Percentiles rank a stretch among this genome's conserved stretches.
These are phyloP conservation scores for Dermatemys mawii DNA, from an alignment of 2,113 vertebrate species.

Conservation along the genomic window DNA sequence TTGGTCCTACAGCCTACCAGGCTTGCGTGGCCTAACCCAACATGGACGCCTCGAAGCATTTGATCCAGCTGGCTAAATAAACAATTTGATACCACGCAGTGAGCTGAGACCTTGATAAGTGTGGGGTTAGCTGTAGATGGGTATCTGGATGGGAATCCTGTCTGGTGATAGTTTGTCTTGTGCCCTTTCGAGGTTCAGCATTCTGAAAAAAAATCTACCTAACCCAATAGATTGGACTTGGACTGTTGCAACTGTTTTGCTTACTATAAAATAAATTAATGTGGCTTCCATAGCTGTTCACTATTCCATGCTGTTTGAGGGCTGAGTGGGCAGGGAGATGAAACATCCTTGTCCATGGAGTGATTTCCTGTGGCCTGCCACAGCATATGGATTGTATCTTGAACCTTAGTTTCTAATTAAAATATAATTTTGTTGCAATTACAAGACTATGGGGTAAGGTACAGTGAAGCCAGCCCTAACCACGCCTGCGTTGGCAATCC, in stretches of 20 bases:
- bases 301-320: background rate
- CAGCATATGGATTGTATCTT: fast-evolving
- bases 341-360: background rate
- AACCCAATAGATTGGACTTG: too few species aligned
- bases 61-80: background rate
- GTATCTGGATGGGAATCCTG: background rate
- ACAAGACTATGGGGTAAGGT: background rate
- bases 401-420: background rate
- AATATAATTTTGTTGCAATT: background rate
- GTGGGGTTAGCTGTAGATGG: background rate
- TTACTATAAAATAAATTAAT: fast-evolving
- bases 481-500: background rate
- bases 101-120: background rate
- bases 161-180: background rate
- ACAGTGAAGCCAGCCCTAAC: background rate
- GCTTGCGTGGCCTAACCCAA: background rate
- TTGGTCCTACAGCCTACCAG: background rate
- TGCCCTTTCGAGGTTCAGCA: fast-evolving
- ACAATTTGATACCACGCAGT: background rate
- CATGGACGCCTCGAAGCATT: background rate
- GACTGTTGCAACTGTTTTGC: too few species aligned
- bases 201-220: background rate
- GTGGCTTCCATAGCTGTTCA: fast-evolving
- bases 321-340: background rate
- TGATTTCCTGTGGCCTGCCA: background rate